These are phyloP conservation scores for Capromys pilorides DNA, from an alignment of 2,797 vertebrate species.

Conservation along the genomic window DNA sequence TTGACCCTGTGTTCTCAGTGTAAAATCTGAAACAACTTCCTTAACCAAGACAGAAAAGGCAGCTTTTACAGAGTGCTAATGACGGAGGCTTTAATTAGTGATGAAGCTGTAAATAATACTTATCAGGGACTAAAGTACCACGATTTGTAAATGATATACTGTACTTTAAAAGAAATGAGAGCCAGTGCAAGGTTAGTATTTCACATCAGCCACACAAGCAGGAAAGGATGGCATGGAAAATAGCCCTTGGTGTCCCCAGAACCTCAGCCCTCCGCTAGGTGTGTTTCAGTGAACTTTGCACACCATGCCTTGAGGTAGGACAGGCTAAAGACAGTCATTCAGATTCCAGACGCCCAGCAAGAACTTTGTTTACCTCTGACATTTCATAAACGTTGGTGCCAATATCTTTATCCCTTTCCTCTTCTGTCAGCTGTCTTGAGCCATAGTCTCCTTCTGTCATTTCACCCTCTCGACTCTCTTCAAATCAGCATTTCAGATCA, in stretches of 20 bases:
- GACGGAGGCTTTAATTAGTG: background rate
- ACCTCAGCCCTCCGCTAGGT: accelerated
- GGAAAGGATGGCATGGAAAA: background rate
- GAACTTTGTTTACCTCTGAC: background rate
- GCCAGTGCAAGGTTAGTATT: background rate
- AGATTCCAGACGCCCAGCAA: background rate
- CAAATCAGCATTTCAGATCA: background rate
- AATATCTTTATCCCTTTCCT: background rate
- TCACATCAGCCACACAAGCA: background rate
- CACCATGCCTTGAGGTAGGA: background rate
- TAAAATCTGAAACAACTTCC: background rate
- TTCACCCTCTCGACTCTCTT: background rate
- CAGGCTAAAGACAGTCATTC: background rate
- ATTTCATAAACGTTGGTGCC: background rate
- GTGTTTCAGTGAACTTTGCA: background rate
- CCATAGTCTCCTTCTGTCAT: background rate
- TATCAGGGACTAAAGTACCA: background rate
- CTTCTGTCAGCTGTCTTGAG: background rate
- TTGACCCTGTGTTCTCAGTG: background rate
- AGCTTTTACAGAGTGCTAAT: background rate
- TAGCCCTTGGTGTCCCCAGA: background rate
- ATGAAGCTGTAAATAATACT: background rate
- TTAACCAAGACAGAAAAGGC: background rate
- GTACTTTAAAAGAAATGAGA: background rate
- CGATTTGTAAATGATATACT: background rate